Evolutionary conservation across 2,888 invertebrate genomes (phyloP).

Genomic region (Panopea generosa): DNA sequence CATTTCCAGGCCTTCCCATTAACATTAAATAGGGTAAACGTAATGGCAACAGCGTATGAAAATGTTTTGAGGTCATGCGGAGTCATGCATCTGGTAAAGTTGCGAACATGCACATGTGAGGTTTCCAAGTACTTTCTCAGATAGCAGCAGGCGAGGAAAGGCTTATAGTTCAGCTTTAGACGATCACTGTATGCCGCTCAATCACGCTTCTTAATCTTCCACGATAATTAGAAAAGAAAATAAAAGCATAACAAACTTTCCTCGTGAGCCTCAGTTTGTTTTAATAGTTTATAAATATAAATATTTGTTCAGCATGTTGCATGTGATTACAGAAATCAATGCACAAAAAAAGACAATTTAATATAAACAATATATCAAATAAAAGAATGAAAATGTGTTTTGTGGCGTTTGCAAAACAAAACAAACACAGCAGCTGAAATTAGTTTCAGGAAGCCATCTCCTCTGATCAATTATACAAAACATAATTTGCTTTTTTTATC

Average conservation of each 20-base stretch:
- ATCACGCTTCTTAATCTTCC: slow-evolving; percentile 47
- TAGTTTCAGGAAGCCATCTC: no score
- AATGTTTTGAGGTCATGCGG: slow-evolving; percentile 22
- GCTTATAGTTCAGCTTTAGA: slow-evolving; percentile 25
- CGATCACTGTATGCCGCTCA: slow-evolving; percentile 38
- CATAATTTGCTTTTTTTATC: no score
- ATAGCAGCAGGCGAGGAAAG: not conserved
- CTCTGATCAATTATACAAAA: no score
- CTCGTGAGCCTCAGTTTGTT: slow-evolving; percentile 31
- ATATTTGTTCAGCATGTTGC: slow-evolving; percentile 18
- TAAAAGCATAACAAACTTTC: slow-evolving; percentile 18
- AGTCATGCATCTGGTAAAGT: slow-evolving; percentile 37
- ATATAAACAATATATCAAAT: no score
- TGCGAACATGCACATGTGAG: slow-evolving; percentile 17
- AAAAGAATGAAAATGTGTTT: no score
- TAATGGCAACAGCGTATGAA: slow-evolving; percentile 1
- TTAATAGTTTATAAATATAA: slow-evolving; percentile 22
- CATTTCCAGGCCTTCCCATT: slow-evolving; percentile 21
- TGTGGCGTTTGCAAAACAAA: no score
- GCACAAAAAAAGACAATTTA: no score
- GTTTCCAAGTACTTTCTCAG: slow-evolving; percentile 35
- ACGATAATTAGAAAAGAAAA: slow-evolving; percentile 50
- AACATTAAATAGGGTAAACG: slow-evolving; percentile 4
- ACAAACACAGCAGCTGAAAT: no score
- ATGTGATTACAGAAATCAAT: no score